Evolutionary conservation across 2,113 vertebrate genomes (phyloP), one percentile per base, ranked within the genome.

Genomic region (Nanorana parkeri): DNA sequence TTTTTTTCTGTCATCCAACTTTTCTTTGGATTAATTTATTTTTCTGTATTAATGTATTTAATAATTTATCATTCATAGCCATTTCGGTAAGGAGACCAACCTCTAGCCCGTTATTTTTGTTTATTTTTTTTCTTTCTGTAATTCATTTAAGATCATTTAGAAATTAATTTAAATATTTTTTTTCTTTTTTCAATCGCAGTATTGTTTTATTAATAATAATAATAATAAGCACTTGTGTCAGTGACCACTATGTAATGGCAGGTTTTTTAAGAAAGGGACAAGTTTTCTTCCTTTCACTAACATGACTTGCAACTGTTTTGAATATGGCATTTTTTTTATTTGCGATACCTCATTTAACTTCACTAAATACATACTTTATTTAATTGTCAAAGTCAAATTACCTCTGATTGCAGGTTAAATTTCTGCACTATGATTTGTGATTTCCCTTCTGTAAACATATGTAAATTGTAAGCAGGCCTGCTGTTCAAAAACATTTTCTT

Each of bases 271-370:
- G 20, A 24, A 61, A 61, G 58, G 21, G 28, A 72, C 68, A 26
- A 17, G 21, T 13, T 55, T 55, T 54, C 7, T 3, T 11, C 17
- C 5, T 55, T 26, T 72, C 8, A n/a, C n/a, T n/a, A n/a, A n/a
- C n/a, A n/a, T n/a, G n/a, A 56, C 54, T 73, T 32, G 26, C 17
- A 32, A 32, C 29, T 29, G 17, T 71, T 56, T n/a, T n/a, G n/a
- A n/a, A n/a, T n/a, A n/a, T n/a, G n/a, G n/a, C n/a, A n/a, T n/a
- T n/a, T n/a, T 32, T 74, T 58, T n/a, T 32, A 58, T 19, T 20
- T 55, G 54, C 17, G 32, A 58, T 74, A 74, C 71, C 71, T 74
- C 71, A 74, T 58, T 74, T 29, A 15, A 32, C 28, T 58, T 55
- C 29, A 32, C 55, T 58, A 13, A 47, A 47, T 55, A n/a, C 58